Base-by-base conservation (phyloP, 2,888 invertebrate genomes). In the Caenorhabditis uteleia region DNA sequence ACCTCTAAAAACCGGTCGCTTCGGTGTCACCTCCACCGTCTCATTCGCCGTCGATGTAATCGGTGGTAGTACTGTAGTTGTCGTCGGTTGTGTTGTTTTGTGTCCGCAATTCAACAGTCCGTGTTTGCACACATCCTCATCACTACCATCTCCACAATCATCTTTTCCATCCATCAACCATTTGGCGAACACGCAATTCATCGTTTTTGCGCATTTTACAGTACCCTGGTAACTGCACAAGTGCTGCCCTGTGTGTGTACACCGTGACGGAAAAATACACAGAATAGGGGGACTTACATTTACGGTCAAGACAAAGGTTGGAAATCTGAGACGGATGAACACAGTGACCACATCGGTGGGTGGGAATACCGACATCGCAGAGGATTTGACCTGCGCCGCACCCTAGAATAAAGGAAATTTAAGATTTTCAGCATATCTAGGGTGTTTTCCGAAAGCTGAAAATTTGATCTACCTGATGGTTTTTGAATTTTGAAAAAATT, bases 121-220 rank as follows among this genome's bases (percentile, higher is more conserved):
- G 27, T 51, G 49, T 12, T 16, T 20, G 31, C 66, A 66, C 4
- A 60, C 55, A 46, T 61, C 67, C 56, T 79, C 78, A 57, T 79
- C 78, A 40, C 71, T 71, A 7, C 72, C 70, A 61, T 80, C 80
- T 18, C 77, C 78, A 57, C 80, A 80, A 42, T 79, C 80, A 46
- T 80, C 66, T 21, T 61, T 64, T 6, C 77, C 77, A 42, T 80
- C 79, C 53, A 68, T 69, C 26, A 80, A 39, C 80, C 80, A 80
- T 34, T 72, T 62, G 2, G 50, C 53, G 31, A 74, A 71, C 0
- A 80, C 74, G 39, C 80, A 80, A 56, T 80, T 80, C 40, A 51
- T 44, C 2, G 71, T 79, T 18, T 56, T 57, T 10, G 59, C 58
- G 40, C 79, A 79, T 49, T 71, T 65, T 34, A 70, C 59, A 1